Percentiles rank a stretch among this genome's conserved stretches.
phyloP scores from a whole-genome alignment of 1,140 invertebrate species.

The Hylaeus volcanicus region DNA sequence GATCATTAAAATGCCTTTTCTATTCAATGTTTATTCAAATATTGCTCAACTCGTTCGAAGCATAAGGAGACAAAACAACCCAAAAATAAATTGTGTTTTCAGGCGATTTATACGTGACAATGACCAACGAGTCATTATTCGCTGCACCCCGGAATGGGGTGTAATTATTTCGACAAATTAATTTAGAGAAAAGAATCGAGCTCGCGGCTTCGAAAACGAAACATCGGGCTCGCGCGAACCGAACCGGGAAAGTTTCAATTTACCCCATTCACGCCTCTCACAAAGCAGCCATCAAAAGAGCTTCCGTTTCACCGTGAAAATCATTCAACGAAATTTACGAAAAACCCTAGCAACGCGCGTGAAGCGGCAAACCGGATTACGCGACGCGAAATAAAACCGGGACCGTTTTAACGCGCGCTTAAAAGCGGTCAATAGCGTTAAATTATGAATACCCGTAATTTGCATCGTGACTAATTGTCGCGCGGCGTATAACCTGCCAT shows the following conservation, averaged over 20 bases:
- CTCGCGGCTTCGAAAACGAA: not conserved
- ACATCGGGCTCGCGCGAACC: not conserved
- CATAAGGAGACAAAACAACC: no score
- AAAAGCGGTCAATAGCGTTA: slow-evolving; percentile 43
- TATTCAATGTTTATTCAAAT: no score
- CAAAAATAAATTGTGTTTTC: no score
- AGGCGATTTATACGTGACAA: no score
- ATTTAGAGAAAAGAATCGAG: not conserved
- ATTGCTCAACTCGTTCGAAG: no score
- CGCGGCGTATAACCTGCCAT: not conserved
- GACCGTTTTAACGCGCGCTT: slow-evolving; percentile 35
- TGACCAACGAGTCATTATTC: no score
- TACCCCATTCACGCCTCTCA: slow-evolving; percentile 20
- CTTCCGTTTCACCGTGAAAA: slow-evolving; percentile 25
- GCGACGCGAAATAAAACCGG: slow-evolving; percentile 24
- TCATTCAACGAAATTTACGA: slow-evolving; percentile 44
- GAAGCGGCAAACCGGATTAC: slow-evolving; percentile 38
- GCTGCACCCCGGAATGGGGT: no score
- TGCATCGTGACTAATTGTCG: slow-evolving; percentile 37
- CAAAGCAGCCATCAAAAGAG: slow-evolving; percentile 21
- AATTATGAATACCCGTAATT: slow-evolving; percentile 50
- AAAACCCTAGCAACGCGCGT: slow-evolving; percentile 6
- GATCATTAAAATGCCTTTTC: no score
- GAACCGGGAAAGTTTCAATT: slow-evolving; percentile 31
- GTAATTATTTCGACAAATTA: not conserved